Conservation (phyloP, 2,888 invertebrate genomes). For the Resseliella maxima region DNA sequence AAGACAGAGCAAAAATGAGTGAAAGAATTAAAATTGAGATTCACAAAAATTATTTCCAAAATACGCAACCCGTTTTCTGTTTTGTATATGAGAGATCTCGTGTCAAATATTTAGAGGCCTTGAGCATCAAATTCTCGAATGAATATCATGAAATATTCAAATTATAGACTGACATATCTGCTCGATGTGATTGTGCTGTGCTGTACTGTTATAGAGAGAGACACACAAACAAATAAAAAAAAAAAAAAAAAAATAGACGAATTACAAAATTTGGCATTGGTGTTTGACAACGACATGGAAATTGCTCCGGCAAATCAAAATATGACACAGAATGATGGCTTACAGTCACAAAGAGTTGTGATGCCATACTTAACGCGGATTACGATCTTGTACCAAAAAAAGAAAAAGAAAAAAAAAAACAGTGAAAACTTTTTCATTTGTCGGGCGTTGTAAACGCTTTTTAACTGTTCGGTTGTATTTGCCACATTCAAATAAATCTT, state of each 20-base stretch:
- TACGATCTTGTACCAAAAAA: constrained; percentile 22
- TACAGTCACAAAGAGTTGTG: constrained; percentile 7
- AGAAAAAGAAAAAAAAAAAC: not conserved
- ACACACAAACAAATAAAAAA: too few relatives aligned
- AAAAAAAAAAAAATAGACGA: not conserved
- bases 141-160: constrained; percentile 11
- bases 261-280: not conserved
- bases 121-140: not conserved
- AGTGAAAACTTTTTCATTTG: not conserved
- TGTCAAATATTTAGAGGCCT: not conserved
- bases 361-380: constrained; percentile 33
- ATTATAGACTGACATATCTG: constrained; percentile 6
- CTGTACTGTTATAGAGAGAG: too few relatives aligned
- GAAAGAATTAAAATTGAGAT: not conserved
- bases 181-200: not conserved
- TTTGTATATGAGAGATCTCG: not conserved
- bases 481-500: constrained; percentile 25
- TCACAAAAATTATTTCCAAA: not conserved
- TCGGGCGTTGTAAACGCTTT: not conserved
- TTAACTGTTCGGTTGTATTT: not conserved
- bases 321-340: constrained; percentile 15
- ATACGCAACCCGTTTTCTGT: not conserved
- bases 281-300: not conserved
- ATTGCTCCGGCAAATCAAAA: constrained; percentile 8
- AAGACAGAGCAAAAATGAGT: not conserved